Evolutionary conservation across 23 tunicate genomes (phyloP).

Genomic region (Botrylloides violaceus): DNA sequence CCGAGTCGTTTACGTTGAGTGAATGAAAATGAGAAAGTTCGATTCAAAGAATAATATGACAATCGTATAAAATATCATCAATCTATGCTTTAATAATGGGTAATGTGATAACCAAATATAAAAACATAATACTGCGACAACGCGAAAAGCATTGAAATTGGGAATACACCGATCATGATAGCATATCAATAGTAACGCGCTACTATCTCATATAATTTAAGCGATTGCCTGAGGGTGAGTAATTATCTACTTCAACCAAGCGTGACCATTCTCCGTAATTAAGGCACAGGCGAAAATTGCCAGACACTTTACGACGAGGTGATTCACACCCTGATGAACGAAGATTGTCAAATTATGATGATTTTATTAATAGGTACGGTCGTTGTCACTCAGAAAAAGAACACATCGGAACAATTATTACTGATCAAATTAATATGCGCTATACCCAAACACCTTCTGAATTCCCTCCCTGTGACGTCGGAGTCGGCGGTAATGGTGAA

Average conservation of each 20-base stretch:
- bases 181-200: background rate
- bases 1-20: background rate
- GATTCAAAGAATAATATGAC: background rate
- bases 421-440: background rate
- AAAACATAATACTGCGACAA: background rate
- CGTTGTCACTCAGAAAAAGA: too few relatives aligned
- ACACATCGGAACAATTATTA: too few relatives aligned
- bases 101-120: background rate
- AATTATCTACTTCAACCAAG: background rate
- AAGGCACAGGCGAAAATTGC: too few relatives aligned
- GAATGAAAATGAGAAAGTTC: background rate
- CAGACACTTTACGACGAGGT: too few relatives aligned
- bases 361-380: too few relatives aligned
- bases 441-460: conserved; percentile 30
- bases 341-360: too few relatives aligned
- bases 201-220: too few relatives aligned
- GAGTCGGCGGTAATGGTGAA: background rate
- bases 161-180: background rate
- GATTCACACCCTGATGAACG: too few relatives aligned
- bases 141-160: background rate
- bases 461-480: conserved; percentile 7
- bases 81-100: background rate
- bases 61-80: background rate
- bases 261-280: too few relatives aligned
- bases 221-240: background rate